A percentile compares a stretch with the other conserved stretches of the same genome.
phyloP scores from a whole-genome alignment of 2,797 vertebrate genomes.

The Aldrovandia affinis region DNA sequence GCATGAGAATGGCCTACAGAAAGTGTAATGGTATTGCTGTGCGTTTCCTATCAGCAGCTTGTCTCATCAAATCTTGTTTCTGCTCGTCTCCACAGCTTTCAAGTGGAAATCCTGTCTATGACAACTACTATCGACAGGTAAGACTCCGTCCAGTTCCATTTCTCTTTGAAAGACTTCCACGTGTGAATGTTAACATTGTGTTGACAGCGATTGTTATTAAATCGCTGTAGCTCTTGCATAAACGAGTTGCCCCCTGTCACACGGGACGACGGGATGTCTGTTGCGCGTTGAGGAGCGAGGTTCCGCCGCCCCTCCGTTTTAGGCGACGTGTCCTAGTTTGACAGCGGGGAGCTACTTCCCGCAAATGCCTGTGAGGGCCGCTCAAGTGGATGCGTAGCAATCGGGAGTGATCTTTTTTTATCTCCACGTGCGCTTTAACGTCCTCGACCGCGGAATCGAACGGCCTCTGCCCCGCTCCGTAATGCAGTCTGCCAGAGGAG shows the following conservation, averaged over 20 bases:
- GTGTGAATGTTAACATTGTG: neutral
- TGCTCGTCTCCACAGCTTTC: slow-evolving; percentile 77
- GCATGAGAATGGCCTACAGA: neutral
- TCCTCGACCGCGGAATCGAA: neutral
- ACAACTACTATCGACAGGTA: slow-evolving; percentile 95
- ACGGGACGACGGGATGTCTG: neutral
- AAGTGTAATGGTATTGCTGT: neutral
- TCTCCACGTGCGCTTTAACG: neutral
- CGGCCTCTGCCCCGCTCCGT: slow-evolving; percentile 21
- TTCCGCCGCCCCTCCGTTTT: neutral
- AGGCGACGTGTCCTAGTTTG: neutral
- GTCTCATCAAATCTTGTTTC: slow-evolving; percentile 13
- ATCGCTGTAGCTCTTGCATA: neutral
- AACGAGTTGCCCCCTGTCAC: neutral
- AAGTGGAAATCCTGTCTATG: slow-evolving; percentile 91
- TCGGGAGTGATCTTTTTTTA: neutral
- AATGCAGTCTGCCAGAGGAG: slow-evolving; percentile 44
- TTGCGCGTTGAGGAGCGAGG: neutral
- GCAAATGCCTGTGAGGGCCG: neutral
- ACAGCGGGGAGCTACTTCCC: neutral
- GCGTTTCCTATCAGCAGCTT: neutral
- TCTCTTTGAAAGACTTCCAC: neutral
- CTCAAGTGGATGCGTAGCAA: neutral
- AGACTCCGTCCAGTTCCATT: slow-evolving; percentile 42
- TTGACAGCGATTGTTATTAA: neutral